Conservation (phyloP, 2,888 invertebrate genomes). For the Xestia rhomboidea region DNA sequence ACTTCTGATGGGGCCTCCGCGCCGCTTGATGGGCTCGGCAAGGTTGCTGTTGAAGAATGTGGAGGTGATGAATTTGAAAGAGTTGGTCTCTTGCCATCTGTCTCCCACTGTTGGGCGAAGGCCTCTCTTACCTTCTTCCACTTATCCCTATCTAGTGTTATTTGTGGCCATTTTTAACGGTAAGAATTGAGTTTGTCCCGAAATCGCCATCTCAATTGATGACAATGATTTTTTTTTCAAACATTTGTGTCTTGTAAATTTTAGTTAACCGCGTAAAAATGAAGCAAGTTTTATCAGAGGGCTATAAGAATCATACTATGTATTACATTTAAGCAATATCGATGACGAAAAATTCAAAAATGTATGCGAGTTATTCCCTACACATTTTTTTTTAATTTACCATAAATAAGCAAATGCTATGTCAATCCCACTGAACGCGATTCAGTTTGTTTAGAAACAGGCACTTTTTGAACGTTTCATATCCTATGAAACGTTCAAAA, state of each 20-base stretch:
- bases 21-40: conserved; percentile 85
- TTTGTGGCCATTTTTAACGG: not conserved
- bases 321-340: no score
- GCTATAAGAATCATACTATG: not conserved
- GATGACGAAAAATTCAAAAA: no score
- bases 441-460: no score
- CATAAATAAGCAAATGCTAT: no score
- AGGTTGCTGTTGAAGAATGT: conserved; percentile 74
- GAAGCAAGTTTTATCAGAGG: not conserved
- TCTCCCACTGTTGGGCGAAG: not conserved
- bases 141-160: not conserved
- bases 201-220: not conserved
- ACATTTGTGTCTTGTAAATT: not conserved
- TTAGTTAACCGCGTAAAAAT: not conserved
- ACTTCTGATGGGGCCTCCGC: conserved; percentile 81
- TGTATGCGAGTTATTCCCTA: no score
- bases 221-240: not conserved
- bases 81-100: not conserved
- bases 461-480: no score
- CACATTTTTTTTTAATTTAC: no score
- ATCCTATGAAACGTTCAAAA: no score
- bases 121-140: not conserved
- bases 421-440: no score
- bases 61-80: not conserved
- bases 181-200: not conserved